Evolutionary conservation across 2,888 invertebrate species (phyloP), one percentile per base, ranked within the genome.

Genomic region (Sturmia bella): DNA sequence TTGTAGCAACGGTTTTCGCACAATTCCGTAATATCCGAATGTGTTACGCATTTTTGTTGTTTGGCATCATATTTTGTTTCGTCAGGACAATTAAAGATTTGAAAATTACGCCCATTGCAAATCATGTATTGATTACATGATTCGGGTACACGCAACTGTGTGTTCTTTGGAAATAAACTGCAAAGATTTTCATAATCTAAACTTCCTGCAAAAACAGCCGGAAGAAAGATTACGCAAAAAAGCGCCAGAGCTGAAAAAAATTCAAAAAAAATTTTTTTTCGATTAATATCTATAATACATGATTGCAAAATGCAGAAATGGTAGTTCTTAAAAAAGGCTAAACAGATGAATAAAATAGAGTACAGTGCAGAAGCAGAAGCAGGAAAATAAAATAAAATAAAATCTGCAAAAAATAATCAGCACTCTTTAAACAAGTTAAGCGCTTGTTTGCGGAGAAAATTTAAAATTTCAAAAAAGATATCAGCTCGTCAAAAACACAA

Each of bases 51-150:
- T 6, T 80, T 75, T 39, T 84, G 74, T 1, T 64, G 48, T 37
- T 63, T 83, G n/a, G 85, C 82, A 74, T 87, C 85, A 13, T 59
- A 75, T 41, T 66, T 66, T 32, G 50, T 45, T 84, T 88, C 1
- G 84, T 70, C 43, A 83, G 37, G 57, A 21, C 89, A 89, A 9
- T 56, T 61, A 1, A 72, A 61, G 0, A 85, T 5, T 6, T 41
- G 63, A 3, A 87, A 86, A 1, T 70, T 54, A 3, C 72, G 79
- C 11, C 83, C 78, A 2, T 19, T 21, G 63, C 89, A 89, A 11
- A 80, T 74, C 15, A 89, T 88, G 74, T 87, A 89, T 56, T 89
- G 82, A 19, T 85, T 56, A 61, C 89, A 89, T 6, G 87, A 85
- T 6, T 86, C 89, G 0, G 89, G 89, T 24, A 87, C 84, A 0